These are phyloP conservation scores for Bombus terrestris DNA, from an alignment of 1,140 invertebrate species.

Conservation along the genomic window DNA sequence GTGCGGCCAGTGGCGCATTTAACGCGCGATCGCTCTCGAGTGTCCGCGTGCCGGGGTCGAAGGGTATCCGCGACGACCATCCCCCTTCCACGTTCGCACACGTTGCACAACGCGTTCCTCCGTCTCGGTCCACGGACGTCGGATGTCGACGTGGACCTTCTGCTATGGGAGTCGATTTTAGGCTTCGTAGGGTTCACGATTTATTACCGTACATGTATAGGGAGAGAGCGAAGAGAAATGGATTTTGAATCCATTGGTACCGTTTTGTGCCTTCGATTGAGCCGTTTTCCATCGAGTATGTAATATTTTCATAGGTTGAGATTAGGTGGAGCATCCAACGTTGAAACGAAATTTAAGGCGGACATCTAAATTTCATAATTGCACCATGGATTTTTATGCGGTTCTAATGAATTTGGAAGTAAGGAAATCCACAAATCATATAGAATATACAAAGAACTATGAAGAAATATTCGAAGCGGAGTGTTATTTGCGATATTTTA, in stretches of 20 bases:
- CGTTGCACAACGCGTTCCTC: constrained; percentile 17
- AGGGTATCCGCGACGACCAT: constrained; percentile 36
- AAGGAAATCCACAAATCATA: too few relatives aligned
- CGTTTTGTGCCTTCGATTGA: neutral
- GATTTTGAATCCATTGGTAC: neutral
- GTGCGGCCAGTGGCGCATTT: constrained; percentile 79
- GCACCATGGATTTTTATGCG: too few relatives aligned
- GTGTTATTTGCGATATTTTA: too few relatives aligned
- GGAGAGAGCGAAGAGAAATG: neutral
- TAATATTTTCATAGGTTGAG: too few relatives aligned
- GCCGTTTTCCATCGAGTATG: too few relatives aligned
- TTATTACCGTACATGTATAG: neutral
- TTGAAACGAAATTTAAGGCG: too few relatives aligned
- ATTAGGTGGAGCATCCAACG: too few relatives aligned
- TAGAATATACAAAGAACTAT: too few relatives aligned
- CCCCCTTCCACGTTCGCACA: constrained; percentile 4
- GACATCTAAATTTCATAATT: too few relatives aligned
- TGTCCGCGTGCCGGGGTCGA: constrained; percentile 67
- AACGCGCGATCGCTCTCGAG: constrained; percentile 82
- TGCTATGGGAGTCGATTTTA: constrained; percentile 32
- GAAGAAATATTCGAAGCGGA: too few relatives aligned
- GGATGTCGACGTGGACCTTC: constrained; percentile 2
- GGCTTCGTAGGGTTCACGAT: constrained; percentile 14
- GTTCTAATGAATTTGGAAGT: too few relatives aligned
- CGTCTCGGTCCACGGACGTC: constrained; percentile 28